phyloP scores from a whole-genome alignment of 2,797 vertebrate genomes.

The Parotocinclus haroldoi region DNA sequence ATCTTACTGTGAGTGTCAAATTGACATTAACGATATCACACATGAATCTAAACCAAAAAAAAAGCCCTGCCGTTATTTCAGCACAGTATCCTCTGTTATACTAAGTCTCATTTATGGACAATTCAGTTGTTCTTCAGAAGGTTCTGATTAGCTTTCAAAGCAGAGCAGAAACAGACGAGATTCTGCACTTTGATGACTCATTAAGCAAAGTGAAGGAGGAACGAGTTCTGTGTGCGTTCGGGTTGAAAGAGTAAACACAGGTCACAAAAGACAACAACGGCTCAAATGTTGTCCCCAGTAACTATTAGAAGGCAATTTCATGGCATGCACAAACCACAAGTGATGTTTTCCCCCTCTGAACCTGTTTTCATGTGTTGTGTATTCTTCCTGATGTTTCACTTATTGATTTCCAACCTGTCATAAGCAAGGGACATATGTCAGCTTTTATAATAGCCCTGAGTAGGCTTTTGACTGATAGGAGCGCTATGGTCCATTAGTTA shows the following conservation, averaged over 20 bases:
- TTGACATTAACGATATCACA: no score
- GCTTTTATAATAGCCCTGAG: conserved; percentile 4
- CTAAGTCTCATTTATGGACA: no score
- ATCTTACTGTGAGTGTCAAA: no score
- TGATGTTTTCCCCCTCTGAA: no score
- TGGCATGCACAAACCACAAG: not conserved
- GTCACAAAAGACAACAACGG: not conserved
- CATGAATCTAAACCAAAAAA: no score
- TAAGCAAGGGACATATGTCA: conserved; percentile 14
- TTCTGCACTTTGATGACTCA: conserved; percentile 4
- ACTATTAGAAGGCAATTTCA: not conserved
- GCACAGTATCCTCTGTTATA: no score
- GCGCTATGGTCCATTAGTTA: conserved; percentile 4
- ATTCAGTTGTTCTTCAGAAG: no score
- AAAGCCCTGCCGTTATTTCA: no score
- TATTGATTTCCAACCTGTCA: conserved; percentile 4
- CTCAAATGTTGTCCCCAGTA: not conserved
- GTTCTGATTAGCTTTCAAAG: not conserved
- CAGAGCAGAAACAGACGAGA: not conserved
- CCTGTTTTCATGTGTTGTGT: not conserved
- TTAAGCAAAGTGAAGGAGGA: not conserved
- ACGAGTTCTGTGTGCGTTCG: not conserved
- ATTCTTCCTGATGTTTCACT: not conserved
- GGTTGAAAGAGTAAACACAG: conserved; percentile 6
- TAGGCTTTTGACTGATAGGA: conserved; percentile 6